Conservation (phyloP, 2,113 vertebrate genomes). For the Rallus limicola region DNA sequence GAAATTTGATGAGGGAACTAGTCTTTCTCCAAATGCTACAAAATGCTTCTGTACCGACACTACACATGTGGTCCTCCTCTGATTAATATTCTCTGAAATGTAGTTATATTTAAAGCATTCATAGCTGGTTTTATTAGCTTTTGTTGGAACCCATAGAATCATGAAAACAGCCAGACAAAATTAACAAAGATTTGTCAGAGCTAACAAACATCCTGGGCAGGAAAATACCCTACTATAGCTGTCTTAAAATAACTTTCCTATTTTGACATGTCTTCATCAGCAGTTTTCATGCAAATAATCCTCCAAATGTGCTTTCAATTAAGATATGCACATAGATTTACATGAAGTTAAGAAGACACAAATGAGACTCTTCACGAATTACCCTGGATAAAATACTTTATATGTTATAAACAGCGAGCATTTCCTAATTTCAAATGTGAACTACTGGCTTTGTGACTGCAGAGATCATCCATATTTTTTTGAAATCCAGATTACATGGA, state of each 20-base stretch:
- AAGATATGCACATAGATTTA: slow-evolving; percentile 71
- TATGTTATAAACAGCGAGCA: neutral
- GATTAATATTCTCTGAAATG: slow-evolving; percentile 47
- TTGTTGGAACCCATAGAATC: slow-evolving; percentile 43
- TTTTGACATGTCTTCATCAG: slow-evolving; percentile 62
- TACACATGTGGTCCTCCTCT: neutral
- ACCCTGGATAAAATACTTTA: neutral
- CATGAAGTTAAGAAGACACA: slow-evolving; percentile 60
- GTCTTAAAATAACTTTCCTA: slow-evolving; percentile 65
- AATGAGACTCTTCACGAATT: slow-evolving; percentile 30
- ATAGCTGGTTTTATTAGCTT: slow-evolving; percentile 48
- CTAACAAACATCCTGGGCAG: slow-evolving; percentile 39
- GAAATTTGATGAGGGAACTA: neutral
- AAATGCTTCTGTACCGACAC: neutral
- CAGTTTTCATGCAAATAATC: slow-evolving; percentile 67
- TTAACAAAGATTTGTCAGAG: slow-evolving; percentile 54
- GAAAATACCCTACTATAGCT: slow-evolving; percentile 47
- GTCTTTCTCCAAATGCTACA: neutral
- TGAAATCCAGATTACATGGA: neutral
- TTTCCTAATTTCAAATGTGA: neutral
- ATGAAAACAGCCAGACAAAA: slow-evolving; percentile 46
- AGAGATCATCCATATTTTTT: neutral
- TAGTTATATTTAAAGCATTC: slow-evolving; percentile 55
- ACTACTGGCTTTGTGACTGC: neutral
- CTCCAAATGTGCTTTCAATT: slow-evolving; percentile 26